phyloP scores from a whole-genome alignment of 2,888 invertebrate species.

The Eupithecia subumbrata region DNA sequence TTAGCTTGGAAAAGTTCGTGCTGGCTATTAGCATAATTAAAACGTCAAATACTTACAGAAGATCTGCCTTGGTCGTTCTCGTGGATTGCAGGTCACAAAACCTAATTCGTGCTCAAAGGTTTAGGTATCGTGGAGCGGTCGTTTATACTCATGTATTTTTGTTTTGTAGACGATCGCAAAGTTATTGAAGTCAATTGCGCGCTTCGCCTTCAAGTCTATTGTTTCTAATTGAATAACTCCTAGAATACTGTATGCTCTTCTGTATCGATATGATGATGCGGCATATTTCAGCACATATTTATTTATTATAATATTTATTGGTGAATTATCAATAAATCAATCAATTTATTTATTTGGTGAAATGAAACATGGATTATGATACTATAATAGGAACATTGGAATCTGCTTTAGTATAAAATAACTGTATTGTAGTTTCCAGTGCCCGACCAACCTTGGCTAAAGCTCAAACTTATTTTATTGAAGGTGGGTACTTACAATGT shows the following conservation, averaged over 20 bases:
- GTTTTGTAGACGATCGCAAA: not conserved
- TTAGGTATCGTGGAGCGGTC: not conserved
- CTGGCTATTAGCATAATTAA: conserved; percentile 82
- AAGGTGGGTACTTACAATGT: not conserved
- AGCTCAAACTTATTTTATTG: not conserved
- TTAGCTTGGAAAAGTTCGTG: conserved; percentile 71
- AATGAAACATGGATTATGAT: not conserved
- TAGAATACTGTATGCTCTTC: not conserved
- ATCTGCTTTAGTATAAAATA: not conserved
- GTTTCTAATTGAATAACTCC: not conserved
- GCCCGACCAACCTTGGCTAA: not conserved
- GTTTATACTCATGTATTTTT: not conserved
- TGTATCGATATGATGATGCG: not conserved
- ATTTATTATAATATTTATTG: not conserved
- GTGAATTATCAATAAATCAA: not conserved
- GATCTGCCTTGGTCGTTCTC: conserved; percentile 55
- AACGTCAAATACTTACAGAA: conserved; percentile 73
- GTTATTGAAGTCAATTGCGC: not conserved
- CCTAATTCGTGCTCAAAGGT: not conserved
- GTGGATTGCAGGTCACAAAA: conserved; percentile 25
- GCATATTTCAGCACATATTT: not conserved
- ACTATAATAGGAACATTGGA: not conserved
- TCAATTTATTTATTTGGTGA: not conserved
- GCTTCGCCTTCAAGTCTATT: not conserved
- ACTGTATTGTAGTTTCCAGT: not conserved